Conservation (phyloP, 1,140 invertebrate genomes). For the Anthonomus grandis region DNA sequence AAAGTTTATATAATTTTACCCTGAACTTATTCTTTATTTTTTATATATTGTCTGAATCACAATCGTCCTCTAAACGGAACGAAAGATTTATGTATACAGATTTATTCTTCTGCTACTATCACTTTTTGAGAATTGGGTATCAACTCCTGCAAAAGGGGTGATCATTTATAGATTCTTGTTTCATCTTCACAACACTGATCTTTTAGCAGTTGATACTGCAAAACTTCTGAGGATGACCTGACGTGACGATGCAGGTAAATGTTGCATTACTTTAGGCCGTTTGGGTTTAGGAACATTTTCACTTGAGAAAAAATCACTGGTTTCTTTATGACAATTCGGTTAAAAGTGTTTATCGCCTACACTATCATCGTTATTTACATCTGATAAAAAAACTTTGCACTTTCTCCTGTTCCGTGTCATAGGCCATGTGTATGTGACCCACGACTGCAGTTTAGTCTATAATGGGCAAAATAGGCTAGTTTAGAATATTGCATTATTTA, state of each 20-base stretch:
- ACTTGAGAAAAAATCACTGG: neutral
- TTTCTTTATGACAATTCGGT: neutral
- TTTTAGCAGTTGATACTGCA: neutral
- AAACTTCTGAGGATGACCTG: too few relatives aligned
- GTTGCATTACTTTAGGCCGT: neutral
- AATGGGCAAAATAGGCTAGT: neutral
- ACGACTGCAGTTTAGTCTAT: too few relatives aligned
- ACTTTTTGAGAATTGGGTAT: neutral
- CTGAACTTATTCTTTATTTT: conserved; percentile 30
- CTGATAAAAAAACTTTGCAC: too few relatives aligned
- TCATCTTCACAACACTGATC: too few relatives aligned
- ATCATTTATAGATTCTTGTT: neutral
- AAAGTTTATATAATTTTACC: conserved; percentile 46
- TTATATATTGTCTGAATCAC: conserved; percentile 21
- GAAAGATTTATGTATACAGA: conserved; percentile 41
- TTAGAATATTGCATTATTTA: neutral
- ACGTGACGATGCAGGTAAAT: too few relatives aligned
- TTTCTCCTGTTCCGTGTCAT: too few relatives aligned
- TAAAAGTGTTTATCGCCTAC: conserved; percentile 4
- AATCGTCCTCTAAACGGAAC: conserved; percentile 39
- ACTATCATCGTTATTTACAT: too few relatives aligned
- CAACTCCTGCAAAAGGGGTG: neutral
- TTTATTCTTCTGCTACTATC: neutral
- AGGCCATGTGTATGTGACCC: too few relatives aligned
- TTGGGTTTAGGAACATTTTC: neutral